Evolutionary conservation across 2,888 invertebrate species (phyloP), one percentile per base, ranked within the genome.

Genomic region (Odontomyia ornata): DNA sequence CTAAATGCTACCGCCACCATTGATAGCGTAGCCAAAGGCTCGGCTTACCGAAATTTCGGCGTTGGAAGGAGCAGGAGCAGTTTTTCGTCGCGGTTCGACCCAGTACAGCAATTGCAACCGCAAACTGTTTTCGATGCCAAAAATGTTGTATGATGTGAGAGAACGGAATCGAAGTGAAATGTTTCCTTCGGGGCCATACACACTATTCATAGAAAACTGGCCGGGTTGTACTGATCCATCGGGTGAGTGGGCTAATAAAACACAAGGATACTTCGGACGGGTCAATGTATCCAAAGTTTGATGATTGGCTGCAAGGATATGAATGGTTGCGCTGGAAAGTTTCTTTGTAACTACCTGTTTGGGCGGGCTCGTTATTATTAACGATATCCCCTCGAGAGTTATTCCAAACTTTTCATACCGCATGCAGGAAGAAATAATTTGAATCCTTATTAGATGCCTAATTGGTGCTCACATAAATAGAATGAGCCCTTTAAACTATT

Each of bases 71-170:
- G 36, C 60, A 36, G 73, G 30, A 57, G 36, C 27, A 21, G 57
- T 36, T 36, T 36, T 36, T 36, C 5, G 5, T 5, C 5, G 36
- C 3, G 36, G 36, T 7, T 15, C 52, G 15, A 46, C 11, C 52
- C 60, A 57, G 57, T 28, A 57, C 57, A 36, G 73, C 73, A 57
- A 73, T 73, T 73, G 73, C 73, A 73, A 73, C 73, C 73, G 73
- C 73, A 73, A 73, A 73, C 73, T 57, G 73, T 73, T 73, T 73
- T 73, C 30, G 57, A 73, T 73, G 73, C 73, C 73, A 73, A 73
- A 73, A 73, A 73, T 73, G 36, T 60, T 73, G 73, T 36, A 73
- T 60, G 60, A 57, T 36, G 57, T 73, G 73, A 27, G 21, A 46
- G 69, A 18, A 43, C 36, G 36, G 36, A 47, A 69, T 69, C 69